Evolutionary conservation across 2,113 vertebrate genomes (phyloP), one percentile per base, ranked within the genome.

Genomic region (Podarcis raffonei): DNA sequence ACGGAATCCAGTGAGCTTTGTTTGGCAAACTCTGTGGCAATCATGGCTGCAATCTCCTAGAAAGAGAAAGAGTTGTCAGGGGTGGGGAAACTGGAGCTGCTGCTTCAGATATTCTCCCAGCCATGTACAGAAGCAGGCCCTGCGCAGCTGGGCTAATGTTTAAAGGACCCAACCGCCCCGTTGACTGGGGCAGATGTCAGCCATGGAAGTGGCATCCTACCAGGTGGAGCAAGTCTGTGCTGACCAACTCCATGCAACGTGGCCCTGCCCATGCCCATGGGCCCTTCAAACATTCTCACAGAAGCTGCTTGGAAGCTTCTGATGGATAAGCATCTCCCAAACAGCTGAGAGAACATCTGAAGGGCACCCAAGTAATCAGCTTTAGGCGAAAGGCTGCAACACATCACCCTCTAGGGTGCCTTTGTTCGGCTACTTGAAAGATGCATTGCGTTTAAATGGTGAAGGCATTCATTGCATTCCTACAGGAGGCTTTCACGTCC

Each of bases 11-110:
- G 96, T 0, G 96, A 98, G 0, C 92, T 97, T 96, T 99, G 99
- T 96, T 98, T 98, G 90, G 98, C 98, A 93, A 99, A 97, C 95
- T 99, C 99, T 0, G 99, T 99, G 78, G 98, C 98, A 86, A 99
- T 99, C 98, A 99, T 99, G 76, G 99, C 98, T 42, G 99, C 98
- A 0, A 99, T 98, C 91, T 99, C 98, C 99, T 99, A 87, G n/a
- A 74, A 71, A 25, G 0, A 1, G 1, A 80, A 72, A 1, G 0
- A 9, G 85, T 83, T 53, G 2, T 5, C 32, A 35, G 65, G 5
- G 48, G 48, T 53, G 48, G 48, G 85, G 5, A 11, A 69, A 32
- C 69, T 85, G 66, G 37, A 39, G 25, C 4, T 11, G 57, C 5
- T 69, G 39, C 15, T 84, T 79, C 84, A 35, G 0, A 66, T 48